phyloP scores from a whole-genome alignment of 2,113 vertebrate genomes.

The Pleuronectes platessa region DNA sequence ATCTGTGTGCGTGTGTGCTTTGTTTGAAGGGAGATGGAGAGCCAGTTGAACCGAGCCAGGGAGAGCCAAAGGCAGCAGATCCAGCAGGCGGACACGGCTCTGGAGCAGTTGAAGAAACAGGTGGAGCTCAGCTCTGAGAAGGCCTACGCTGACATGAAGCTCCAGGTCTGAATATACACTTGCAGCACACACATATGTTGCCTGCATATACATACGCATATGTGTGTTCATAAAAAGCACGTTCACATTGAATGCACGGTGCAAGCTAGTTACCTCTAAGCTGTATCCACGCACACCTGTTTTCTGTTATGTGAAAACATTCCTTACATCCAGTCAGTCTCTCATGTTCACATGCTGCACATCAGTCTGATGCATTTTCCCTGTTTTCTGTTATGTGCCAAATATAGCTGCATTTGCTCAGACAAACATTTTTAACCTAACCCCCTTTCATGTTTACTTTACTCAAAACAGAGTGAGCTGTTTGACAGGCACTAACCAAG shows the following conservation, averaged over 20 bases:
- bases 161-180: conserved; percentile 83
- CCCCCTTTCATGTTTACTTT: conserved; percentile 10
- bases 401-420: neutral
- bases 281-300: neutral
- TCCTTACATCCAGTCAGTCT: conserved; percentile 4
- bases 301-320: conserved; percentile 3
- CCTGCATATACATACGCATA: conserved; percentile 3
- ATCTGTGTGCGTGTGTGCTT: conserved; percentile 59
- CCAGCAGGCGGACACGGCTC: conserved; percentile 90
- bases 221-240: neutral
- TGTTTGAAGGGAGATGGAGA: conserved; percentile 90
- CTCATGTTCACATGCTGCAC: neutral
- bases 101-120: conserved; percentile 95
- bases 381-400: conserved; percentile 8
- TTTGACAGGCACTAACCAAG: conserved; percentile 41
- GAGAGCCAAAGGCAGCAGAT: conserved; percentile 90
- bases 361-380: conserved; percentile 3
- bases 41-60: conserved; percentile 85
- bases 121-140: conserved; percentile 94
- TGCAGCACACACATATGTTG: too few relatives aligned
- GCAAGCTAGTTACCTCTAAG: neutral
- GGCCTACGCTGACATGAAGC: conserved; percentile 92
- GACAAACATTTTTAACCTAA: conserved; percentile 1
- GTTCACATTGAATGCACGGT: neutral
- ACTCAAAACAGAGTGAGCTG: conserved; percentile 11